Evolutionary conservation across 2,113 vertebrate genomes (phyloP).

Genomic region (Mesocricetus auratus): DNA sequence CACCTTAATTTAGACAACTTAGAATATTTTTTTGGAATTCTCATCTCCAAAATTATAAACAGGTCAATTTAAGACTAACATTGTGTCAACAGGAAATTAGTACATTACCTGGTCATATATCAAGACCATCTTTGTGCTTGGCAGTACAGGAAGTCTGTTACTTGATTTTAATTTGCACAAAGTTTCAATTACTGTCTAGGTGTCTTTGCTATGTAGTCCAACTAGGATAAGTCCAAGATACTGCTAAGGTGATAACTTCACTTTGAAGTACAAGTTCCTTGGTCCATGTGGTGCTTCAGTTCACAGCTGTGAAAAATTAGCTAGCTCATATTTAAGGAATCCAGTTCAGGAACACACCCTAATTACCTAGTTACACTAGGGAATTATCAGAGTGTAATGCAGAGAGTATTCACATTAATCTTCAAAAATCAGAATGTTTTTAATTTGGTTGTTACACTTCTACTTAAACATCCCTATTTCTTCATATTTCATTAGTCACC

Average conservation of each 20-base stretch:
- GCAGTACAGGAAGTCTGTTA: neutral
- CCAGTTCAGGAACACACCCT: slow-evolving; percentile 63
- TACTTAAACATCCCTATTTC: slow-evolving; percentile 2
- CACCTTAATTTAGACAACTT: neutral
- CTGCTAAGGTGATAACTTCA: neutral
- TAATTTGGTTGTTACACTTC: slow-evolving; percentile 10
- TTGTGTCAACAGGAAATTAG: neutral
- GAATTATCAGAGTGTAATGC: slow-evolving; percentile 51
- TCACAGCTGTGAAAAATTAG: slow-evolving; percentile 71
- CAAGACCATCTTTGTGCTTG: neutral
- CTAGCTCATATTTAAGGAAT: slow-evolving; percentile 64
- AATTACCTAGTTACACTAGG: slow-evolving; percentile 68
- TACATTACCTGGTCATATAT: neutral
- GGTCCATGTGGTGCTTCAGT: neutral
- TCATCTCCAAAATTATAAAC: neutral
- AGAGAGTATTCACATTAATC: slow-evolving; percentile 54
- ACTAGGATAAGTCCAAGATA: neutral
- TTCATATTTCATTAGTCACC: neutral
- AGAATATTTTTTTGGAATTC: neutral
- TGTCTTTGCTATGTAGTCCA: neutral
- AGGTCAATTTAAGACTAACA: neutral
- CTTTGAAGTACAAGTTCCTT: slow-evolving; percentile 10
- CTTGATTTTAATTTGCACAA: neutral
- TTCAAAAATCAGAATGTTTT: slow-evolving; percentile 46
- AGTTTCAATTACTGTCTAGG: neutral